A percentile compares a stretch with the other conserved stretches of the same genome.
Conservation (phyloP, 2,113 vertebrate species). For the Scytalopus superciliaris region DNA sequence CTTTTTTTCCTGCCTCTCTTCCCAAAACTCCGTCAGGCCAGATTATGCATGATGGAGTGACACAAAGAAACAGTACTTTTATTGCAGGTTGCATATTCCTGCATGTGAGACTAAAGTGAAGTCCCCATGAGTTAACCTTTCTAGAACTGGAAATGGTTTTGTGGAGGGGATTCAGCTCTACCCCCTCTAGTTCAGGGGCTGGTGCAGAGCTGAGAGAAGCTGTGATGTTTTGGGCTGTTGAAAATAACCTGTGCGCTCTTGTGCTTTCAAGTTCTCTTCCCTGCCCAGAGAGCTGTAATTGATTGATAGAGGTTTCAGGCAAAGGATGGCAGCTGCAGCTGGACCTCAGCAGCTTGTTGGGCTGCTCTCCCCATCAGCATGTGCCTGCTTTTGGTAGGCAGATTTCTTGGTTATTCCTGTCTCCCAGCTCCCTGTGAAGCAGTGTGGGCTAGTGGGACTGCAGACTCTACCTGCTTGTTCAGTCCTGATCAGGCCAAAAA, state of each 20-base stretch:
- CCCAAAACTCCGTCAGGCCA: neutral
- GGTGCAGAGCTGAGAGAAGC: neutral
- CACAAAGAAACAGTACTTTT: neutral
- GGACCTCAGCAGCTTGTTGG: neutral
- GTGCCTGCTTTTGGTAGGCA: neutral
- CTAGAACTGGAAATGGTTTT: neutral
- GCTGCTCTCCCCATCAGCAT: neutral
- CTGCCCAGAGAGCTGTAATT: neutral
- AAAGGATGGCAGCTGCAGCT: neutral
- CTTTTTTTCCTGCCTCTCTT: neutral
- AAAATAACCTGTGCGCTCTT: neutral
- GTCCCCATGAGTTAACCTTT: neutral
- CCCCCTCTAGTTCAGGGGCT: neutral
- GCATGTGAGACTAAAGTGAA: neutral
- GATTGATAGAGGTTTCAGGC: neutral
- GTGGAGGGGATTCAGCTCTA: neutral
- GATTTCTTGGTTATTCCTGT: neutral
- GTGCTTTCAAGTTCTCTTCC: neutral
- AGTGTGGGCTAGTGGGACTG: fast-evolving
- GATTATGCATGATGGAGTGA: neutral
- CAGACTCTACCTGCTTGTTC: neutral
- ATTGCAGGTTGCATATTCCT: neutral
- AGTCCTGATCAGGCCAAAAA: neutral
- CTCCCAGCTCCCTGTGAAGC: neutral
- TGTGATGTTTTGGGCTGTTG: neutral